These are phyloP conservation scores for Brenthis daphne DNA, from an alignment of 2,888 invertebrate species.

Conservation along the genomic window DNA sequence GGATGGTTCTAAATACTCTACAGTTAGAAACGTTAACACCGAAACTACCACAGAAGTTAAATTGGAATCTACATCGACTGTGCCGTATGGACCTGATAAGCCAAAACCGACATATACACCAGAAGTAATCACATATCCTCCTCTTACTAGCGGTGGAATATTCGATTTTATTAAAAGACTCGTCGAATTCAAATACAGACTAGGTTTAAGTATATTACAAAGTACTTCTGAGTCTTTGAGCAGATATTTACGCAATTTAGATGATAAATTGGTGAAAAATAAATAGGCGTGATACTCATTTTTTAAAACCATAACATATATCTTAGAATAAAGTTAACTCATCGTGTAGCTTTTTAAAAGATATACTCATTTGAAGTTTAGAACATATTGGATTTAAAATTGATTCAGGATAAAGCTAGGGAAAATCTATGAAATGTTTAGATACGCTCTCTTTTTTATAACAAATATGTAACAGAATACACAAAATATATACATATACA, in stretches of 20 bases:
- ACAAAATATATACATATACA: too few relatives aligned
- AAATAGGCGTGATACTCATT: conserved; percentile 27
- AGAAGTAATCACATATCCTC: conserved; percentile 71
- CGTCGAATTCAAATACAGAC: conserved; percentile 85
- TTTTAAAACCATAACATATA: neutral
- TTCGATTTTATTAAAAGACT: conserved; percentile 84
- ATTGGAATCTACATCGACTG: conserved; percentile 65
- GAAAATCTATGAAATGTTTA: too few relatives aligned
- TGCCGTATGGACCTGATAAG: conserved; percentile 52
- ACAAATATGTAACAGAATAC: too few relatives aligned
- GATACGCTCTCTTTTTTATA: too few relatives aligned
- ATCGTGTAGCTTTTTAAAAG: too few relatives aligned
- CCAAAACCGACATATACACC: conserved; percentile 50
- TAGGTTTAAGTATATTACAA: conserved; percentile 86
- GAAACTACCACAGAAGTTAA: conserved; percentile 68
- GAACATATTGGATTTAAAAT: too few relatives aligned
- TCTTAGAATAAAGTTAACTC: too few relatives aligned
- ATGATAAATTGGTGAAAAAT: conserved; percentile 49
- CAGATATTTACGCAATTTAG: conserved; percentile 84
- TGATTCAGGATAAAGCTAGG: too few relatives aligned
- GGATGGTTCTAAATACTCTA: conserved; percentile 51
- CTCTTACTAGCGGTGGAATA: conserved; percentile 61
- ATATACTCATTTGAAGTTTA: too few relatives aligned
- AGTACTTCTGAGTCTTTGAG: conserved; percentile 86
- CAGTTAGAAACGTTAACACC: conserved; percentile 59